These are phyloP conservation scores for Hippocampus comes DNA, from an alignment of 2,113 vertebrate genomes.

Conservation along the genomic window DNA sequence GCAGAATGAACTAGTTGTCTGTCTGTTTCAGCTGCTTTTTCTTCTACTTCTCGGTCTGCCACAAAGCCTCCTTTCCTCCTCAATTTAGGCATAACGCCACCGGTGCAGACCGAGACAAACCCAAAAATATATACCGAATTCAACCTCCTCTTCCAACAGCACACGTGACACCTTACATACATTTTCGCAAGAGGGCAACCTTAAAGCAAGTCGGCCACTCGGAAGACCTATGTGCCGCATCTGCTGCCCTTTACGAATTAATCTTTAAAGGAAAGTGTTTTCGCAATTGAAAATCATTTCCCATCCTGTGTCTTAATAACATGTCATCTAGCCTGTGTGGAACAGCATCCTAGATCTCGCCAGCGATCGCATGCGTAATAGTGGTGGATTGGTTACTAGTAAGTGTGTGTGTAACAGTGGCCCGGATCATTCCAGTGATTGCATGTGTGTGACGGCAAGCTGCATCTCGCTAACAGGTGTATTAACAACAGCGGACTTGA, in stretches of 20 bases:
- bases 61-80: slow-evolving; percentile 12
- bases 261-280: slow-evolving; percentile 12
- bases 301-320: no score
- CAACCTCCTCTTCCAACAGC: background rate
- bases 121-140: slow-evolving; percentile 19
- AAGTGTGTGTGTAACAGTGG: no score
- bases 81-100: slow-evolving; percentile 14
- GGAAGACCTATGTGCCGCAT: slow-evolving; percentile 18
- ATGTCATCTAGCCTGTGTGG: no score
- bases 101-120: slow-evolving; percentile 5
- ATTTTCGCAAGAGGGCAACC: background rate
- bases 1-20: background rate
- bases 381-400: no score
- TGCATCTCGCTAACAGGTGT: no score
- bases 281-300: background rate
- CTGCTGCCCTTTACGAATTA: slow-evolving; percentile 30
- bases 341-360: no score
- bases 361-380: no score
- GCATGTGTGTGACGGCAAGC: no score
- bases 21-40: background rate
- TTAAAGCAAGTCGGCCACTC: slow-evolving; percentile 4
- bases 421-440: no score
- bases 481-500: no score
- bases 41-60: slow-evolving; percentile 1
- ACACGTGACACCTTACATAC: slow-evolving; percentile 6